Evolutionary conservation across 2,797 vertebrate species (phyloP).

Genomic region (Alca torda): DNA sequence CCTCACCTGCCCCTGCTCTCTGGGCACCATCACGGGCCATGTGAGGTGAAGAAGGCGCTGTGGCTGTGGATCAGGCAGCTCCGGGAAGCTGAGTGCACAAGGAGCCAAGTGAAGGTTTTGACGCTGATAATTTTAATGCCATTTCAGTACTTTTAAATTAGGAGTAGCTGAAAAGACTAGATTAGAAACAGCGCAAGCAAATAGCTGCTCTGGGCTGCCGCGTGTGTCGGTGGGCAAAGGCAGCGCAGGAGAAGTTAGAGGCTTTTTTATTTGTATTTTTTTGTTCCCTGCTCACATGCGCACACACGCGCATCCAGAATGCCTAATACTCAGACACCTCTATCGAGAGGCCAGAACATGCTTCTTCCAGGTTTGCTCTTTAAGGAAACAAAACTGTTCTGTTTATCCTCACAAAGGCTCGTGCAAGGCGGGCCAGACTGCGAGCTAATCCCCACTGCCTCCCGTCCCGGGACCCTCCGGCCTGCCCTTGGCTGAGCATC

Average conservation of each 20-base stretch:
- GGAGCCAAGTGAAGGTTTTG: not conserved
- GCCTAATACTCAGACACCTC: not conserved
- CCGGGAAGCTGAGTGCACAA: fast-evolving
- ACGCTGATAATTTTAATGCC: not conserved
- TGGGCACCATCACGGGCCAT: fast-evolving
- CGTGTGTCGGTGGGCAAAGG: not conserved
- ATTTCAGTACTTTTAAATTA: not conserved
- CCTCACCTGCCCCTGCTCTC: not conserved
- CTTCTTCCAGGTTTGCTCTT: not conserved
- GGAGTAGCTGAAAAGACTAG: not conserved
- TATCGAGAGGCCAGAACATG: not conserved
- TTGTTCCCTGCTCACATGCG: not conserved
- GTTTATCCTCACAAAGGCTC: not conserved
- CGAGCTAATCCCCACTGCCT: not conserved
- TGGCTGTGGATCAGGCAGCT: not conserved
- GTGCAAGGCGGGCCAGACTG: not conserved
- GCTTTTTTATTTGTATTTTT: not conserved
- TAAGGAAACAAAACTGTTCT: not conserved
- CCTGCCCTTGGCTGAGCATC: not conserved
- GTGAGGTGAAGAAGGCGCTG: not conserved
- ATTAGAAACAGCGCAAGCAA: not conserved
- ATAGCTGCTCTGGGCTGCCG: not conserved
- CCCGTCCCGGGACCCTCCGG: not conserved
- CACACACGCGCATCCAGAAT: not conserved
- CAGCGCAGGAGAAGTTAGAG: not conserved